Conservation (phyloP, 2,797 vertebrate genomes). For the Cuculus canorus region DNA sequence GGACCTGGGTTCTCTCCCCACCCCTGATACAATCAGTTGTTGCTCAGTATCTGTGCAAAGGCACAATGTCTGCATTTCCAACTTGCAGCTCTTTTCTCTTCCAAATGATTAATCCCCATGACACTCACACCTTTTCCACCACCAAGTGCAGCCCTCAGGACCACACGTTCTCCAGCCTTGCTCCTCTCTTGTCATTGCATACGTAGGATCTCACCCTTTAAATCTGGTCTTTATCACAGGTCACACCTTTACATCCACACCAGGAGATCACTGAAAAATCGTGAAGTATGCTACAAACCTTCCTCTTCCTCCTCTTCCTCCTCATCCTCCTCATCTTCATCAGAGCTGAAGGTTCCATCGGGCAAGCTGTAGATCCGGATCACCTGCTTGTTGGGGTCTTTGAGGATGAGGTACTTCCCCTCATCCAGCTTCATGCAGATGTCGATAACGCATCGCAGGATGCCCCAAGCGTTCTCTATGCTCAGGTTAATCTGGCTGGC, state of each 20-base stretch:
- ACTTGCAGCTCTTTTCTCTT: background rate
- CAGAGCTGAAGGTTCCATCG: conserved; percentile 97
- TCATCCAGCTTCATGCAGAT: conserved; percentile 99
- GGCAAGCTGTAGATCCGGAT: conserved; percentile 97
- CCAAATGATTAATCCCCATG: fast-evolving
- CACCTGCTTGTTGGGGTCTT: conserved; percentile 99
- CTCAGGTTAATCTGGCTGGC: conserved; percentile 99
- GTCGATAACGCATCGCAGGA: conserved; percentile 95
- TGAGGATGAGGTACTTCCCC: conserved; percentile 99
- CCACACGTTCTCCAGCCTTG: fast-evolving
- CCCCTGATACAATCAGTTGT: background rate
- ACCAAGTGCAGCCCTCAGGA: fast-evolving
- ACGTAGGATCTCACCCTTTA: background rate
- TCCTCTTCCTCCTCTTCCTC: conserved; percentile 96
- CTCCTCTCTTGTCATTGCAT: background rate
- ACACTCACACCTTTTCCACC: background rate
- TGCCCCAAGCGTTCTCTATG: conserved; percentile 98
- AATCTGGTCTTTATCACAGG: background rate
- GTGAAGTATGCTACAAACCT: conserved; percentile 47
- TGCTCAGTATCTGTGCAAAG: background rate
- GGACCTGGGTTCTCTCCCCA: background rate
- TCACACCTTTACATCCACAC: background rate
- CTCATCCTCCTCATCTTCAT: conserved; percentile 95
- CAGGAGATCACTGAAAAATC: background rate
- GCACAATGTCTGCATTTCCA: background rate